phyloP scores from a whole-genome alignment of 2,113 vertebrate species.

The Pleuronectes platessa region DNA sequence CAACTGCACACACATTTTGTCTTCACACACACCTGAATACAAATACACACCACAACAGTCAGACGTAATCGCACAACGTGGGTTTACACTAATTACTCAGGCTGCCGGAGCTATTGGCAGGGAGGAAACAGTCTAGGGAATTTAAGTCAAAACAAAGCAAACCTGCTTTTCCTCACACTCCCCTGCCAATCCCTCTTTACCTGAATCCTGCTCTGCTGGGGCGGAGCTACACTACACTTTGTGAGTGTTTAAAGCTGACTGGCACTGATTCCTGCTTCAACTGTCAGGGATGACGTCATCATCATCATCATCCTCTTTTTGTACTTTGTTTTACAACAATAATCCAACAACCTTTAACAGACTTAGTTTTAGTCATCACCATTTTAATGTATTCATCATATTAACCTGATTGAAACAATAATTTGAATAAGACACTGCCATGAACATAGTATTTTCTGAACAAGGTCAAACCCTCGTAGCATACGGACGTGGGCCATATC shows the following conservation, averaged over 20 bases:
- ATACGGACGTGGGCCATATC: no score
- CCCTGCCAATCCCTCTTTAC: constrained; percentile 48
- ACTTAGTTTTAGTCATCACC: no score
- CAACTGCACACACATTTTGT: constrained; percentile 36
- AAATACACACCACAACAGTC: constrained; percentile 29
- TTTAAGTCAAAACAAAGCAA: constrained; percentile 69
- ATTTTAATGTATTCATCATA: no score
- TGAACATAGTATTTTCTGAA: no score
- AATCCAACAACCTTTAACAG: no score
- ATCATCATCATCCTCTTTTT: constrained; percentile 5
- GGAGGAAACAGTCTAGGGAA: constrained; percentile 58
- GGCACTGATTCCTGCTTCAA: constrained; percentile 39
- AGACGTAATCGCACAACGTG: constrained; percentile 41
- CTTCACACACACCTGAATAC: constrained; percentile 21
- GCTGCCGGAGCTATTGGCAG: constrained; percentile 62
- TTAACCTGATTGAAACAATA: no score
- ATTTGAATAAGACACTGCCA: no score
- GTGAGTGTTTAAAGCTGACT: constrained; percentile 67
- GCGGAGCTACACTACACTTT: constrained; percentile 36
- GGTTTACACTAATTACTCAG: constrained; percentile 61
- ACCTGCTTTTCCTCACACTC: constrained; percentile 51
- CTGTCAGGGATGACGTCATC: constrained; percentile 28
- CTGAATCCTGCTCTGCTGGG: constrained; percentile 56
- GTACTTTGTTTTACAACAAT: background rate
- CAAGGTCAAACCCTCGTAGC: no score